These are phyloP conservation scores for Pocillopora damicornis DNA, from an alignment of 64 coral and sea anemone genomes.

Conservation along the genomic window DNA sequence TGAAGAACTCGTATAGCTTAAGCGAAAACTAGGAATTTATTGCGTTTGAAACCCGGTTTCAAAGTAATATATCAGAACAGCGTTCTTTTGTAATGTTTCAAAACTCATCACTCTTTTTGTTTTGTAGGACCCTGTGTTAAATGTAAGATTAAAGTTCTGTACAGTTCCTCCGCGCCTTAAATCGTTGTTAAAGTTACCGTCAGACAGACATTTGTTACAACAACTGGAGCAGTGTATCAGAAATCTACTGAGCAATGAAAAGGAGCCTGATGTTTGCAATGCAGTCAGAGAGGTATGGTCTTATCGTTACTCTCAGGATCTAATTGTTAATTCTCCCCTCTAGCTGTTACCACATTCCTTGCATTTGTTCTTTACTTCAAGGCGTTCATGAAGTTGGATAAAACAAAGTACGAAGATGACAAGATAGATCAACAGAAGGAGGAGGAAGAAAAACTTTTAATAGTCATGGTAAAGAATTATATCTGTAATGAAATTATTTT, in stretches of 20 bases:
- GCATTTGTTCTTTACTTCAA: slow-evolving; percentile 28
- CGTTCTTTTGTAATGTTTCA: too few species aligned
- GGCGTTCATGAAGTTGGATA: slow-evolving; percentile 97
- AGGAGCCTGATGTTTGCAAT: slow-evolving; percentile 92
- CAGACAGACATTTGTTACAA: slow-evolving; percentile 76
- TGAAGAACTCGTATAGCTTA: too few species aligned
- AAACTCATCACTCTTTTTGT: background rate
- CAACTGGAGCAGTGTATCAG: slow-evolving; percentile 93
- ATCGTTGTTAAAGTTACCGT: slow-evolving; percentile 87
- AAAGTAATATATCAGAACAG: too few species aligned
- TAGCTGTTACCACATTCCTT: background rate
- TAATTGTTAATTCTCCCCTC: background rate
- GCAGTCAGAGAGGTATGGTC: slow-evolving; percentile 80
- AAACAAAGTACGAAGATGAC: slow-evolving; percentile 96
- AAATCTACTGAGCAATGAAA: slow-evolving; percentile 76
- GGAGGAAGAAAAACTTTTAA: slow-evolving; percentile 85
- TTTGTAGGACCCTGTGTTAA: slow-evolving; percentile 91
- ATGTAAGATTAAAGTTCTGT: slow-evolving; percentile 98
- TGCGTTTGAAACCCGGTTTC: too few species aligned
- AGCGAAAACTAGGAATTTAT: too few species aligned
- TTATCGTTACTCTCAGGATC: background rate
- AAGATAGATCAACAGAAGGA: slow-evolving; percentile 93
- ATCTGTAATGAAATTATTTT: too few species aligned
- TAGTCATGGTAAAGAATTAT: slow-evolving; percentile 58
- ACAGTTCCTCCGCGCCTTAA: slow-evolving; percentile 85